phyloP scores from a whole-genome alignment of 2,888 invertebrate genomes.

The Phortica okadai region DNA sequence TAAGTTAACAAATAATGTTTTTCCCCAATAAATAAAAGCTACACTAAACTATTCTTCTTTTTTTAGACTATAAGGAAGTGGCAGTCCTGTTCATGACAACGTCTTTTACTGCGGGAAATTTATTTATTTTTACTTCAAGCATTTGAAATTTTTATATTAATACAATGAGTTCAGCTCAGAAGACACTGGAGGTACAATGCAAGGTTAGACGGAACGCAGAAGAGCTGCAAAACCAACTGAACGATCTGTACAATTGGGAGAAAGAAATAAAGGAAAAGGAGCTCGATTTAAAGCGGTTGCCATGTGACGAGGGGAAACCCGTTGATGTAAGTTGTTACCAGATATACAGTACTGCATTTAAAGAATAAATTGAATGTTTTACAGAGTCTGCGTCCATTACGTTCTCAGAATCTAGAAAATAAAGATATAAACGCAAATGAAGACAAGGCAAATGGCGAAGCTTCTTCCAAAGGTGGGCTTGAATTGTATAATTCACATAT shows the following conservation, averaged over 20 bases:
- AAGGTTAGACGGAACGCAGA: conserved; percentile 73
- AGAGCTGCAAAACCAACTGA: conserved; percentile 64
- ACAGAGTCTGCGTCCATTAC: conserved; percentile 54
- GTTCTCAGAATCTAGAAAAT: conserved; percentile 52
- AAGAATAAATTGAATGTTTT: conserved; percentile 4
- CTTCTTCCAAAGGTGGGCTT: too few relatives aligned
- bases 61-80: too few relatives aligned
- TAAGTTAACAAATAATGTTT: too few relatives aligned
- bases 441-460: background rate
- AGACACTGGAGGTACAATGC: conserved; percentile 73
- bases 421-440: background rate
- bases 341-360: background rate
- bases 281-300: conserved; percentile 56
- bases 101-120: too few relatives aligned
- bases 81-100: too few relatives aligned
- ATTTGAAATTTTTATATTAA: background rate
- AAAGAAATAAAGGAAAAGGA: conserved; percentile 74
- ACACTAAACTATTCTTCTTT: too few relatives aligned
- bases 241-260: conserved; percentile 73
- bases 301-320: conserved; percentile 43
- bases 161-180: conserved; percentile 54
- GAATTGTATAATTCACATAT: too few relatives aligned
- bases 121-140: too few relatives aligned
- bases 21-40: too few relatives aligned
- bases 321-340: conserved; percentile 46